phyloP scores from a whole-genome alignment of 2,797 vertebrate genomes.

The Pachyuromys duprasi region DNA sequence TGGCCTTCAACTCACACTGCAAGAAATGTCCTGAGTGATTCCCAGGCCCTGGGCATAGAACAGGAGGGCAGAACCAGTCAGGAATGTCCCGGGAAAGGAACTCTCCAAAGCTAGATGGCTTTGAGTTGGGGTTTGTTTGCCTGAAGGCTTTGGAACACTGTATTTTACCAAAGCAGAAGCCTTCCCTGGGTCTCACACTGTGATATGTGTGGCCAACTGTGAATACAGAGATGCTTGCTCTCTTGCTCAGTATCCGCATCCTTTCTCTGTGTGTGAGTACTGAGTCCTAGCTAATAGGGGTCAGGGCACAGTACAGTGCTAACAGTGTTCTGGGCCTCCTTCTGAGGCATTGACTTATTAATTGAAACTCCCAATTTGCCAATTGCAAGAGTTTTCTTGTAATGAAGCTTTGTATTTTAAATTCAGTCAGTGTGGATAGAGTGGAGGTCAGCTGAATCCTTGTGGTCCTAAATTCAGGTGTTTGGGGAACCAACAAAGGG shows the following conservation, averaged over 20 bases:
- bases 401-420: not conserved
- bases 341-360: not conserved
- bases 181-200: not conserved
- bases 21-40: not conserved
- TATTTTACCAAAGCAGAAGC: not conserved
- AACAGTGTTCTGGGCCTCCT: accelerated
- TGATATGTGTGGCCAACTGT: not conserved
- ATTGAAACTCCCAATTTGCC: not conserved
- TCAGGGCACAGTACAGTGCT: not conserved
- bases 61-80: not conserved
- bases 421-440: no score
- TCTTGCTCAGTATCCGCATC: not conserved
- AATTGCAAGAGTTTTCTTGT: not conserved
- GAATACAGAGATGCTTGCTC: not conserved
- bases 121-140: not conserved
- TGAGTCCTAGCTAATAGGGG: no score
- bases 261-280: not conserved
- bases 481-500: not conserved
- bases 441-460: not conserved
- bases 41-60: not conserved
- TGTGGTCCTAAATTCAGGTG: not conserved
- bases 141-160: not conserved
- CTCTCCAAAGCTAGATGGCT: no score
- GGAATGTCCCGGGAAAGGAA: not conserved
- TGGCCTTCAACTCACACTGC: not conserved